phyloP scores from a whole-genome alignment of 2,797 vertebrate species.

The Pelochelys cantorii region DNA sequence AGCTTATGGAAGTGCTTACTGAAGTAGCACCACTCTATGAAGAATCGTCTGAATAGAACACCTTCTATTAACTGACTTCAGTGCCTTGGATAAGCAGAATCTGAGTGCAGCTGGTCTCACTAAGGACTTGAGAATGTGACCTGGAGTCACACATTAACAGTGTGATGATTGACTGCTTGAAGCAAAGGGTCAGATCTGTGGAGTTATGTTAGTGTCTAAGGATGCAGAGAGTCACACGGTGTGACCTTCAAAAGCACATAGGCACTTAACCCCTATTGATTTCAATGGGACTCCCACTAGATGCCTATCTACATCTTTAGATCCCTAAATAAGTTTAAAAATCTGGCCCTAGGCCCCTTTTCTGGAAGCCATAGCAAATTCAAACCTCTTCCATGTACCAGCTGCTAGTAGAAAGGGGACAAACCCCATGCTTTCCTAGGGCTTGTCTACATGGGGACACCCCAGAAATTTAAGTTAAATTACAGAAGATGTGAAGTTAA shows the following conservation, averaged over 20 bases:
- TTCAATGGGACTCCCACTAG: not conserved
- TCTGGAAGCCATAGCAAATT: not conserved
- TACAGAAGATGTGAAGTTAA: no score
- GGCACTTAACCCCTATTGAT: accelerated
- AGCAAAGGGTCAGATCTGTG: not conserved
- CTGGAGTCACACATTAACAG: not conserved
- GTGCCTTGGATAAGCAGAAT: not conserved
- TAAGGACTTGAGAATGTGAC: conserved; percentile 1
- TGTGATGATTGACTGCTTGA: not conserved
- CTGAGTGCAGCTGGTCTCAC: not conserved
- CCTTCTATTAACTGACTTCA: not conserved
- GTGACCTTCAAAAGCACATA: not conserved
- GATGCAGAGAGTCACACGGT: not conserved
- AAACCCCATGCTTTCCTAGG: not conserved
- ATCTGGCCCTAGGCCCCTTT: not conserved
- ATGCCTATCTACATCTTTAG: not conserved
- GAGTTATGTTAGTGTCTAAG: not conserved
- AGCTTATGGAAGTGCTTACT: not conserved
- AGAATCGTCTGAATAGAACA: not conserved
- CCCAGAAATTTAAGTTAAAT: not conserved
- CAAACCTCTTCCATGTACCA: not conserved
- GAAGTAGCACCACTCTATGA: not conserved
- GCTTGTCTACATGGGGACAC: not conserved
- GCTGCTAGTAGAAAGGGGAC: not conserved
- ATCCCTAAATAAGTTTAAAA: not conserved